Percentiles rank a stretch among this genome's conserved stretches.
phyloP scores from a whole-genome alignment of 2,888 invertebrate genomes.

The Euphydryas editha region DNA sequence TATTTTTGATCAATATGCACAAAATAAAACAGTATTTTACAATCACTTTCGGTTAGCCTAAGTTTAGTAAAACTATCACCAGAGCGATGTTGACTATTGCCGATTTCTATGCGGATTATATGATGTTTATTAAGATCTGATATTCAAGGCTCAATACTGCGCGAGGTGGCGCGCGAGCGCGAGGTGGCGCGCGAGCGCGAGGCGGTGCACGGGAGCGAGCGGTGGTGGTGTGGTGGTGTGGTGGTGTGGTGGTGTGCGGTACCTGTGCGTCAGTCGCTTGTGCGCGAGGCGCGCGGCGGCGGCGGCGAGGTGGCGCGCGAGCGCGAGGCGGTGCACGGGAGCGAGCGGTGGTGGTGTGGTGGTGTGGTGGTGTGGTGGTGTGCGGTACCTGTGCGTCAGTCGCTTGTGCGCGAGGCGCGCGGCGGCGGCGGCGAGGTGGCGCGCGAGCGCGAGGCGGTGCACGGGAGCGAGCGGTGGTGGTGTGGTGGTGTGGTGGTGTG shows the following conservation, averaged over 20 bases:
- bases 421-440: neutral
- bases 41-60: no score
- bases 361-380: constrained; percentile 16
- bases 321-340: constrained; percentile 55
- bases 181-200: constrained; percentile 86
- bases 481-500: neutral
- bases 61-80: no score
- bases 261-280: constrained; percentile 90
- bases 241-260: constrained; percentile 25
- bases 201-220: constrained; percentile 86
- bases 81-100: no score
- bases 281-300: constrained; percentile 90
- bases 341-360: no score
- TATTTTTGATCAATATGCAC: neutral
- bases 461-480: no score
- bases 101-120: no score
- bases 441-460: neutral
- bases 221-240: constrained; percentile 61
- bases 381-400: constrained; percentile 54
- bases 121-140: no score
- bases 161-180: constrained; percentile 87
- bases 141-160: no score
- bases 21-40: no score
- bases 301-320: constrained; percentile 86
- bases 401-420: constrained; percentile 6